Evolutionary conservation across 2,888 invertebrate genomes (phyloP).

Genomic region (Melinaea marsaeus): DNA sequence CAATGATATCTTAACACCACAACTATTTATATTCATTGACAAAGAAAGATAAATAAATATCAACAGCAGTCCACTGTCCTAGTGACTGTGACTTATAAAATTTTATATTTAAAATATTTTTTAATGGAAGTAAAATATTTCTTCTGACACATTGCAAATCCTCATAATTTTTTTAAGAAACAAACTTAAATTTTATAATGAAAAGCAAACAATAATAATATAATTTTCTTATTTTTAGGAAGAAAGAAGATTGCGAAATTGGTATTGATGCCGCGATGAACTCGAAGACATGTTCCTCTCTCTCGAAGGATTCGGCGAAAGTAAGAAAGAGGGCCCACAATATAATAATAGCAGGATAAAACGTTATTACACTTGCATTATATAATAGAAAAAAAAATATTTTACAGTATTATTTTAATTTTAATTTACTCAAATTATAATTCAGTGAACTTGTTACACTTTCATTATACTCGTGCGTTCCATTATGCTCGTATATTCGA

Average conservation of each 20-base stretch:
- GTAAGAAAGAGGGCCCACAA: constrained; percentile 36
- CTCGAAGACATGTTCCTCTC: constrained; percentile 39
- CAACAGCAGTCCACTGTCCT: no score
- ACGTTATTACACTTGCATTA: not conserved
- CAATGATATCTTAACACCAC: constrained; percentile 11
- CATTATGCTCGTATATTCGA: no score
- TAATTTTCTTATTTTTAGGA: constrained; percentile 47
- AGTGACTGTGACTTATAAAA: not conserved
- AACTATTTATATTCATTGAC: constrained; percentile 6
- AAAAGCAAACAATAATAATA: not conserved
- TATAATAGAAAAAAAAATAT: not conserved
- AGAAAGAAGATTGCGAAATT: constrained; percentile 55
- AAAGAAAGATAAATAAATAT: not conserved
- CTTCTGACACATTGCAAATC: not conserved
- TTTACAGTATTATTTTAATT: no score
- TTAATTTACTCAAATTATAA: no score
- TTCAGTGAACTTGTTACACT: no score
- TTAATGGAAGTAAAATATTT: not conserved
- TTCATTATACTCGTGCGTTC: no score
- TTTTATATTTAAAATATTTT: not conserved
- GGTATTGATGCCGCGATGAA: constrained; percentile 51
- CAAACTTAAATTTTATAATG: not conserved
- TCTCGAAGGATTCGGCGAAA: constrained; percentile 42
- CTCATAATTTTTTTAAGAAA: not conserved
- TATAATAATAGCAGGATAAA: not conserved